phyloP scores from a whole-genome alignment of 2,797 vertebrate species.

The Tympanoctomys barrerae region DNA sequence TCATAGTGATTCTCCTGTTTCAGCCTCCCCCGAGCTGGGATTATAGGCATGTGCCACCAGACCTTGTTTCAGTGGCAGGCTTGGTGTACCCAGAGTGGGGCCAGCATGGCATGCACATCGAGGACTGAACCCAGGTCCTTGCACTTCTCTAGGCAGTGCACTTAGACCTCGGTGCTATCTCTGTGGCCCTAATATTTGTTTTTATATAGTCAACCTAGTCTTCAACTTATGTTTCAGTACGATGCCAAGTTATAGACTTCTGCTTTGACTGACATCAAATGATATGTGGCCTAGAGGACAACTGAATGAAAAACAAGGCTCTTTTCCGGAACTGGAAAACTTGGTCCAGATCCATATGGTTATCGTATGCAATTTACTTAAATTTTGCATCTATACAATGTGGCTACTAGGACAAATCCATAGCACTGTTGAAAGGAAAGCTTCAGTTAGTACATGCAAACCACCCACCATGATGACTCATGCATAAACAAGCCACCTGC shows the following conservation, averaged over 20 bases:
- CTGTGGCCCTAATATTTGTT: background rate
- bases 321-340: background rate
- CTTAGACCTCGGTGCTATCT: too few species aligned
- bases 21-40: too few species aligned
- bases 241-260: background rate
- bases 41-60: too few species aligned
- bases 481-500: background rate
- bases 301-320: background rate
- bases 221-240: background rate
- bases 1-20: too few species aligned
- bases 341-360: background rate
- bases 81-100: too few species aligned
- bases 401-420: too few species aligned
- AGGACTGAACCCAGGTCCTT: too few species aligned
- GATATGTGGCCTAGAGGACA: background rate
- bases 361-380: background rate
- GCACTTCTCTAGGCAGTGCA: too few species aligned
- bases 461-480: background rate
- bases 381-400: background rate
- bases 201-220: background rate
- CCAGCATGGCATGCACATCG: too few species aligned
- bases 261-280: background rate
- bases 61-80: too few species aligned
- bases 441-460: background rate
- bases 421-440: background rate